A percentile compares a stretch with the other conserved stretches of the same genome.
Evolutionary conservation across 2,888 invertebrate species (phyloP).

Genomic region (Trissolcus japonicus): DNA sequence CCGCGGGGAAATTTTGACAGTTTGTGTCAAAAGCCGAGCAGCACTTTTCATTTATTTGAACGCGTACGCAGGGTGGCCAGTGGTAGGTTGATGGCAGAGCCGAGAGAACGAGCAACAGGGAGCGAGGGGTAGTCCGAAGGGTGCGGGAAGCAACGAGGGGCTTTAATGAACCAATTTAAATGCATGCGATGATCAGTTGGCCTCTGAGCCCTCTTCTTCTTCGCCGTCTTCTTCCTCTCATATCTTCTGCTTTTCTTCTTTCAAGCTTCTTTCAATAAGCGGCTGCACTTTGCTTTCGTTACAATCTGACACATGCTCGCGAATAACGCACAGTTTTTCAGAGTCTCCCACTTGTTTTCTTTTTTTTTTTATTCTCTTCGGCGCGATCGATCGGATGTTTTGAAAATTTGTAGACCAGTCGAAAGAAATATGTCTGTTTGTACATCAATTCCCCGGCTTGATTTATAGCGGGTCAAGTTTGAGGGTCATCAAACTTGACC

Average conservation of each 20-base stretch:
- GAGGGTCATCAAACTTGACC: no score
- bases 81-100: constrained; percentile 50
- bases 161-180: constrained; percentile 77
- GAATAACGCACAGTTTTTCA: constrained; percentile 49
- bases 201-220: constrained; percentile 73
- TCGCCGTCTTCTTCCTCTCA: constrained; percentile 47
- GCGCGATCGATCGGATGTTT: neutral
- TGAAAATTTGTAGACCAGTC: no score
- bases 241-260: constrained; percentile 44
- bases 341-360: constrained; percentile 8
- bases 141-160: constrained; percentile 65
- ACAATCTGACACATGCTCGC: constrained; percentile 52
- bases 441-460: no score
- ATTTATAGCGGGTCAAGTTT: no score
- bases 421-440: no score
- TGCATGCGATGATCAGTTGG: constrained; percentile 77
- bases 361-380: constrained; percentile 16
- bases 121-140: constrained; percentile 56
- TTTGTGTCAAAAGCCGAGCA: constrained; percentile 51
- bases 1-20: constrained; percentile 42
- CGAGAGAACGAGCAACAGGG: constrained; percentile 48
- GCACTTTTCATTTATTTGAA: constrained; percentile 46
- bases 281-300: constrained; percentile 53
- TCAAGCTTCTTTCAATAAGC: constrained; percentile 54
- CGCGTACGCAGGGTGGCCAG: constrained; percentile 54